These are phyloP conservation scores for Rhamphomyia laevipes DNA, from an alignment of 2,888 invertebrate species.

Conservation along the genomic window DNA sequence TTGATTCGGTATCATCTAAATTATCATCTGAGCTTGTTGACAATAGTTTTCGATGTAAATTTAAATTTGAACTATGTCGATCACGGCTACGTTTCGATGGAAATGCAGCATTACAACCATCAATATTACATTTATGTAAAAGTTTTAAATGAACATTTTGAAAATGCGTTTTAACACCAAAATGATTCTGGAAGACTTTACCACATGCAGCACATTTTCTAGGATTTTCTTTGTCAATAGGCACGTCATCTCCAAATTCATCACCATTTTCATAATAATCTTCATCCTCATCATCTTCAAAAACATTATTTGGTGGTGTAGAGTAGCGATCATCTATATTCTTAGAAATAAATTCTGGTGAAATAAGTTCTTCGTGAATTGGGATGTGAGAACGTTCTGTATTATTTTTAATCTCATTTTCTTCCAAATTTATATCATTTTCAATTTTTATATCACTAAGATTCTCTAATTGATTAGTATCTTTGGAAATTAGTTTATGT, in stretches of 20 bases:
- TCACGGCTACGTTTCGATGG: constrained; percentile 87
- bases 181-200: constrained; percentile 86
- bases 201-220: constrained; percentile 84
- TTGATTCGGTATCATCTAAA: constrained; percentile 35
- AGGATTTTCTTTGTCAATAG: constrained; percentile 85
- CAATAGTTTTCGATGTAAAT: constrained; percentile 78
- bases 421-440: neutral
- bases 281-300: constrained; percentile 44
- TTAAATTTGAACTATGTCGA: constrained; percentile 82
- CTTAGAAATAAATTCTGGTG: constrained; percentile 32
- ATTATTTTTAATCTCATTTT: neutral
- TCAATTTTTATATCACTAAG: neutral
- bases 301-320: constrained; percentile 44
- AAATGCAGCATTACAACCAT: constrained; percentile 90
- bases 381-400: neutral
- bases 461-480: neutral
- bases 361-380: constrained; percentile 37
- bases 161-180: constrained; percentile 87
- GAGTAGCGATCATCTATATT: constrained; percentile 41
- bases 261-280: constrained; percentile 61
- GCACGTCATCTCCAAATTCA: constrained; percentile 61
- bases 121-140: constrained; percentile 90
- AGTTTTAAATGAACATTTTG: constrained; percentile 91
- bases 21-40: constrained; percentile 51
- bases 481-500: neutral